Evolutionary conservation across 2,888 invertebrate genomes (phyloP), one percentile per base, ranked within the genome.

Genomic region (Chymomyza procnemis): DNA sequence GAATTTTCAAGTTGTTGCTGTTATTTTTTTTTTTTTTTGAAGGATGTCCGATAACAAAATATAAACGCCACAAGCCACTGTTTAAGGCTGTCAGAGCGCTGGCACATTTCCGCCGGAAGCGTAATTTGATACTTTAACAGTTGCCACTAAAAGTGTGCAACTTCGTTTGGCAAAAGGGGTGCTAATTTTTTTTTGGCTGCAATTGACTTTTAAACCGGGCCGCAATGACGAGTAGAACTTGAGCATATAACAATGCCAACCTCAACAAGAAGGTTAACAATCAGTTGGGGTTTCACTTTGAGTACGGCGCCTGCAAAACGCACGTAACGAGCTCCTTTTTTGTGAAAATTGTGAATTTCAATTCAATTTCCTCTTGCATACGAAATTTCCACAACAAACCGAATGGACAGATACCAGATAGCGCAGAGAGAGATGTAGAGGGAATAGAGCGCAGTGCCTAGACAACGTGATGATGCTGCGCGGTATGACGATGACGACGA

Each of bases 291-390:
- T 30, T 12, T n/a, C 18, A 3, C 26, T 21, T 16, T 46, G 58
- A 21, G 6, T 5, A 71, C 73, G 83, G 83, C 82, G 83, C 80
- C 84, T 74, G 64, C 61, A 69, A 69, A 73, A 70, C 70, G 79
- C 80, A 75, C 73, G 85, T 89, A 89, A 89, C 89, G 88, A 89
- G 86, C 86, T 86, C 85, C 88, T 87, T 88, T 87, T 88, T 80
- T 76, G 76, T 76, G 61, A 69, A 76, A 79, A 76, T 78, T 84
- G 72, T 73, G 84, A 80, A 88, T 88, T 89, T 84, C 81, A 89
- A 88, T 88, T 88, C 87, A 85, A 88, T 89, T 87, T 88, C 88
- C 88, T 86, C 70, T 75, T 80, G 80, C 68, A 78, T 78, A 76
- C 74, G 76, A 79, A 84, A 84, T 79, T 73, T 69, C 61, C 61